These are phyloP conservation scores for Sphecodes monilicornis DNA, from an alignment of 2,888 invertebrate genomes.

Conservation along the genomic window DNA sequence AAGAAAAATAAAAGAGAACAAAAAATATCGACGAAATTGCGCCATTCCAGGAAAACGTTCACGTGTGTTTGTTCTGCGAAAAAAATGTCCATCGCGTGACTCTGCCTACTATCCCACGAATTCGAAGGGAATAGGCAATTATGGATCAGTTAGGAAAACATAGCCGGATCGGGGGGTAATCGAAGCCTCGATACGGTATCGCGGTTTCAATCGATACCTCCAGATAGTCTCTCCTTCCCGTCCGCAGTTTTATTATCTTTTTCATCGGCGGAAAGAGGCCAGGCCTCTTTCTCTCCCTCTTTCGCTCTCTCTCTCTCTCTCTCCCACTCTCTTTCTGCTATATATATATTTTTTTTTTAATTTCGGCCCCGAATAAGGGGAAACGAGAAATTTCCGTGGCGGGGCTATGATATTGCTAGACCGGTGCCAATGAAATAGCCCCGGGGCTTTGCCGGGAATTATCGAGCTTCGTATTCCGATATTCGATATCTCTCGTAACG, in stretches of 20 bases:
- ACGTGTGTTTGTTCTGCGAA: conserved; percentile 2
- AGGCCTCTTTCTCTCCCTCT: background rate
- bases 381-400: conserved; percentile 21
- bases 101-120: background rate
- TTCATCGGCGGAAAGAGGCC: background rate
- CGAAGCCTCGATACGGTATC: conserved; percentile 13
- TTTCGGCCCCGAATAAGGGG: conserved; percentile 9
- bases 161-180: background rate
- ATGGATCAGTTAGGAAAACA: background rate
- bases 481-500: conserved; percentile 46
- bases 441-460: conserved; percentile 32
- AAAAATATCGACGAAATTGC: background rate
- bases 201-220: conserved; percentile 11
- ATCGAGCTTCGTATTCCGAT: conserved; percentile 40
- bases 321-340: background rate
- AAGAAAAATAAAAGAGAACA: no score
- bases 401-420: conserved; percentile 17
- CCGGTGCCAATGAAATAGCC: conserved; percentile 39
- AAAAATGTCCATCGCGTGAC: conserved; percentile 11
- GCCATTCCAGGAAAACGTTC: background rate
- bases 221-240: background rate
- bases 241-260: conserved; percentile 12
- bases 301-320: background rate
- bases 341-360: background rate
- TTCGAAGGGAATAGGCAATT: background rate